Evolutionary conservation across 2,113 vertebrate genomes (phyloP).

Genomic region (Hystrix cristata): DNA sequence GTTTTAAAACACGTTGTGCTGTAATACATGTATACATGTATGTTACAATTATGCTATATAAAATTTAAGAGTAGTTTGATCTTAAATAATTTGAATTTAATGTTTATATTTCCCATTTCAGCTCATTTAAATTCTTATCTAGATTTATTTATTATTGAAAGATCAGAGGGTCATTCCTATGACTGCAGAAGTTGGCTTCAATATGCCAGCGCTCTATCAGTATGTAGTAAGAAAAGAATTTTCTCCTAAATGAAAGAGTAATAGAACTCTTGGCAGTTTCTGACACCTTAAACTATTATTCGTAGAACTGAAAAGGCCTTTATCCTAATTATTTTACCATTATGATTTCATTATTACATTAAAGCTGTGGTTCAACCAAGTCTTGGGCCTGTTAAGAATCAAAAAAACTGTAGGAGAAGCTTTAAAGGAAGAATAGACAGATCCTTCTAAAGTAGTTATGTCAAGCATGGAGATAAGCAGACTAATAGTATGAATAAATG

Average conservation of each 20-base stretch:
- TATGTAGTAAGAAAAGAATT: not conserved
- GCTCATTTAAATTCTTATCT: not conserved
- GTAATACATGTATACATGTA: not conserved
- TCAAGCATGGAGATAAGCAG: not conserved
- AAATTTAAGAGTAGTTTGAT: not conserved
- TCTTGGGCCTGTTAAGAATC: not conserved
- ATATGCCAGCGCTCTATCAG: not conserved
- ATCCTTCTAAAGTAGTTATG: not conserved
- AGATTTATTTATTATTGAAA: conserved; percentile 34
- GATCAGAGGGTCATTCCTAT: not conserved
- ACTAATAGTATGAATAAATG: not conserved
- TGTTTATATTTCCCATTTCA: not conserved
- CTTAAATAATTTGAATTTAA: conserved; percentile 17
- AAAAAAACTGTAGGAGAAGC: conserved; percentile 3
- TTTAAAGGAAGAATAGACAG: not conserved
- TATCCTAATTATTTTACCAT: conserved; percentile 1
- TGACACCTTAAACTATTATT: not conserved
- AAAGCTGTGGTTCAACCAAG: not conserved
- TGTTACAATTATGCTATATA: not conserved
- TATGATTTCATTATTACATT: not conserved
- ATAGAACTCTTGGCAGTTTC: not conserved
- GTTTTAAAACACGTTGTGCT: not conserved
- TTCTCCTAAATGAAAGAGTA: not conserved
- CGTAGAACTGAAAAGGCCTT: not conserved
- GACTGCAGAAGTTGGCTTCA: not conserved